Percentiles rank a stretch among this genome's conserved stretches.
These are phyloP conservation scores for Abrostola triplasia DNA, from an alignment of 2,888 invertebrate genomes.

Conservation along the genomic window DNA sequence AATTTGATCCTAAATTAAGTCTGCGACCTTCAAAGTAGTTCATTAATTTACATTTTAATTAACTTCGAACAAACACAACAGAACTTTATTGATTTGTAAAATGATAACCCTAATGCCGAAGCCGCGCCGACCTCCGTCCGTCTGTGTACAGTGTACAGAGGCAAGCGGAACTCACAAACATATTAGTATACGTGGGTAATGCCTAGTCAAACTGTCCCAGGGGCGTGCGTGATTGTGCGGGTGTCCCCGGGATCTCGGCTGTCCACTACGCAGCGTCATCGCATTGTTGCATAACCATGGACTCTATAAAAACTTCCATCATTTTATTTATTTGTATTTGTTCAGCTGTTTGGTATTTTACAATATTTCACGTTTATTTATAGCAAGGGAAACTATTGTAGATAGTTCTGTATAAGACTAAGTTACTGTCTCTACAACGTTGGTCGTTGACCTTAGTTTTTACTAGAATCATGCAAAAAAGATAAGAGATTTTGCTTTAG, in stretches of 20 bases:
- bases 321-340: conserved; percentile 51
- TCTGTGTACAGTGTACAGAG: conserved; percentile 64
- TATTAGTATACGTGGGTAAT: conserved; percentile 83
- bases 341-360: conserved; percentile 37
- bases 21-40: too few species aligned
- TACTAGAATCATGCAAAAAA: conserved; percentile 12
- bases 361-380: conserved; percentile 23
- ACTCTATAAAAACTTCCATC: conserved; percentile 46
- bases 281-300: conserved; percentile 62
- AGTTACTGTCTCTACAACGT: conserved; percentile 17
- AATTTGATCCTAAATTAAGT: too few species aligned
- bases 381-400: conserved; percentile 2
- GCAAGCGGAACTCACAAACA: conserved; percentile 72
- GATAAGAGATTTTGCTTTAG: conserved; percentile 24
- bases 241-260: conserved; percentile 74
- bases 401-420: conserved; percentile 17
- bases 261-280: conserved; percentile 58
- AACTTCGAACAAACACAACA: background rate
- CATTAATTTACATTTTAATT: background rate
- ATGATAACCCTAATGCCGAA: conserved; percentile 24
- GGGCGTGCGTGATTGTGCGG: conserved; percentile 78
- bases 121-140: conserved; percentile 40
- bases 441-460: conserved; percentile 28
- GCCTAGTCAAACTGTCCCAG: conserved; percentile 78
- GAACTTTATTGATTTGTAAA: conserved; percentile 36